Evolutionary conservation across 2,888 invertebrate genomes (phyloP), one percentile per base, ranked within the genome.

Genomic region (Tanypteryx hageni): DNA sequence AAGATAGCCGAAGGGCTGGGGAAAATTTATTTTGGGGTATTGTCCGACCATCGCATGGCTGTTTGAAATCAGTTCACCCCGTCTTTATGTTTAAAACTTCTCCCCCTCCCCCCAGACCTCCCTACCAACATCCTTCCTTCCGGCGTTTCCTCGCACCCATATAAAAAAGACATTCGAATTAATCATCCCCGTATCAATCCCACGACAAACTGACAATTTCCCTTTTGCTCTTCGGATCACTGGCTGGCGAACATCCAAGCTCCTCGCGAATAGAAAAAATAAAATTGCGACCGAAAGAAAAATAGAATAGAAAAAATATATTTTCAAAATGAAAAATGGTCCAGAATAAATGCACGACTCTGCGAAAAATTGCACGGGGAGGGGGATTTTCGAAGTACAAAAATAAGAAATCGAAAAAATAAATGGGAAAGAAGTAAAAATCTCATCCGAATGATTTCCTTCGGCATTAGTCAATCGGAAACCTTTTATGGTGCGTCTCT

Each of bases 391-490:
- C 27, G 31, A 59, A 86, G 22, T 85, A 86, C 59, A n/a, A 61
- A 31, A 61, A 31, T 27, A 61, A 61, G 22, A 86, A 56, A 76
- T 76, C 11, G n/a, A 18, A 76, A 76, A 76, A 16, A n/a, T 22
- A 76, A 76, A 11, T n/a, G 76, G 2, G 76, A 76, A n/a, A 10
- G 57, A n/a, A 85, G 61, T 61, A 9, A 22, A 44, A 61, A 86
- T 86, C n/a, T 59, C 58, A 86, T 59, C 27, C 31, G 16, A 61
- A 86, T 61, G 61, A 27, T 86, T 86, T 59, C 59, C 27, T 86
- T 59, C 27, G 58, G 31, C 22, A 27, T 86, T 18, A 61, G 86
- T 59, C 86, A 86, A 61, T 86, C 61, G 61, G 56, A 86, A 86
- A 61, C 61, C 58, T 86, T 61, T 86, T 31, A 86, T 86, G 4